Evolutionary conservation across 2,797 vertebrate species (phyloP).

Genomic region (Aselliscus stoliczkanus): DNA sequence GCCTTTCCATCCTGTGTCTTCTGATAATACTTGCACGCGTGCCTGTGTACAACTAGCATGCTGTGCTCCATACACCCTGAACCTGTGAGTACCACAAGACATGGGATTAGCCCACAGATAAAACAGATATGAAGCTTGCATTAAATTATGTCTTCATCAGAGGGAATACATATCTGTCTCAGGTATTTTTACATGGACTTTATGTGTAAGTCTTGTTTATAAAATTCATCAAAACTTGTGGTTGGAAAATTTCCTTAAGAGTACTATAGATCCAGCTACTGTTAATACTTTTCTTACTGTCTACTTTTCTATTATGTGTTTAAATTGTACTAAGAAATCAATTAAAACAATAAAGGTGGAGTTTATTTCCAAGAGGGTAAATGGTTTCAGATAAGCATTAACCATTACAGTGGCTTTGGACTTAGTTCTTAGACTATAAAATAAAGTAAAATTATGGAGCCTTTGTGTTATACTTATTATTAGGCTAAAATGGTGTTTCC

Average conservation of each 20-base stretch:
- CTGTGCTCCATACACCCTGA: fast-evolving
- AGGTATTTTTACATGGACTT: not conserved
- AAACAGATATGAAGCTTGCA: not conserved
- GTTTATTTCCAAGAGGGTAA: conserved; percentile 9
- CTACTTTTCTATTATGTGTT: not conserved
- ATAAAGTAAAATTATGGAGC: conserved; percentile 31
- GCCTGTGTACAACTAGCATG: fast-evolving
- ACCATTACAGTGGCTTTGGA: not conserved
- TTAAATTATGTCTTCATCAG: not conserved
- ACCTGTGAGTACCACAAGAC: not conserved
- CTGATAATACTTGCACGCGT: fast-evolving
- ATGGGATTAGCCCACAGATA: not conserved
- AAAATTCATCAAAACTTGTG: not conserved
- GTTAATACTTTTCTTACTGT: not conserved
- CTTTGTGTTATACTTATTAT: conserved; percentile 32
- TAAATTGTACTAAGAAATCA: not conserved
- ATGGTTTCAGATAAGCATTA: conserved; percentile 30
- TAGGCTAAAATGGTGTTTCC: conserved; percentile 50
- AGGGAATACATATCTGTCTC: not conserved
- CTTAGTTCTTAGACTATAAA: conserved; percentile 15
- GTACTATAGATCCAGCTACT: not conserved
- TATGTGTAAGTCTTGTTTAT: not conserved
- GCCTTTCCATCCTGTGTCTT: not conserved
- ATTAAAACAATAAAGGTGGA: conserved; percentile 16
- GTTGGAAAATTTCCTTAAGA: not conserved